A percentile compares a stretch with the other conserved stretches of the same genome.
These are phyloP conservation scores for Columba livia DNA, from an alignment of 2,113 vertebrate species.

Conservation along the genomic window DNA sequence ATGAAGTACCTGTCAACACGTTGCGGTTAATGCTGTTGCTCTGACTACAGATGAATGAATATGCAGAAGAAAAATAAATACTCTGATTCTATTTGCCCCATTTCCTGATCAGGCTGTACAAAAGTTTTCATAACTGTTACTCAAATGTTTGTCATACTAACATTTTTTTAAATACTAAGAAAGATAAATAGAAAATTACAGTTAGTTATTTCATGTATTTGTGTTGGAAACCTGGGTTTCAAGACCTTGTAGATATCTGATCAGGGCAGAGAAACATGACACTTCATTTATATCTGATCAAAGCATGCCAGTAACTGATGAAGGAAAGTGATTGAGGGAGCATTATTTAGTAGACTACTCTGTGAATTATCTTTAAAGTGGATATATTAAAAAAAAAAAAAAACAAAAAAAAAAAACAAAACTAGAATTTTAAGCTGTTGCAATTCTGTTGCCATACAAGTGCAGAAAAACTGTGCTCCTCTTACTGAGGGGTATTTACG, in stretches of 20 bases:
- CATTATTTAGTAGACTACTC: background rate
- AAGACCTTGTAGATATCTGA: background rate
- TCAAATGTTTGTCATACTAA: background rate
- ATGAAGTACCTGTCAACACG: constrained; percentile 21
- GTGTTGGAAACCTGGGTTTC: background rate
- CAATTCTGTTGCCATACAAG: background rate
- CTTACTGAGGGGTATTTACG: background rate
- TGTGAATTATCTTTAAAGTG: background rate
- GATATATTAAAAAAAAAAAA: background rate
- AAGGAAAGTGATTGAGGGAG: background rate
- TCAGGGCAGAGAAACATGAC: background rate
- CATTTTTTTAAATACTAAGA: background rate
- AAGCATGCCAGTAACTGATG: background rate
- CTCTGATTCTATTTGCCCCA: background rate
- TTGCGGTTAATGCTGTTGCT: background rate
- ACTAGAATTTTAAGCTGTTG: background rate
- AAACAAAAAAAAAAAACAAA: background rate
- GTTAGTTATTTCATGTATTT: background rate
- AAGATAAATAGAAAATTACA: background rate
- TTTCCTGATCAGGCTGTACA: background rate
- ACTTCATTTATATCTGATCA: background rate
- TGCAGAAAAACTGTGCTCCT: background rate
- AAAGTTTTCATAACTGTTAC: background rate
- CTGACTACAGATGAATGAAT: background rate
- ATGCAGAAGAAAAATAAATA: background rate